Evolutionary conservation across 2,797 vertebrate genomes (phyloP).

Genomic region (Synaphobranchus kaupii): DNA sequence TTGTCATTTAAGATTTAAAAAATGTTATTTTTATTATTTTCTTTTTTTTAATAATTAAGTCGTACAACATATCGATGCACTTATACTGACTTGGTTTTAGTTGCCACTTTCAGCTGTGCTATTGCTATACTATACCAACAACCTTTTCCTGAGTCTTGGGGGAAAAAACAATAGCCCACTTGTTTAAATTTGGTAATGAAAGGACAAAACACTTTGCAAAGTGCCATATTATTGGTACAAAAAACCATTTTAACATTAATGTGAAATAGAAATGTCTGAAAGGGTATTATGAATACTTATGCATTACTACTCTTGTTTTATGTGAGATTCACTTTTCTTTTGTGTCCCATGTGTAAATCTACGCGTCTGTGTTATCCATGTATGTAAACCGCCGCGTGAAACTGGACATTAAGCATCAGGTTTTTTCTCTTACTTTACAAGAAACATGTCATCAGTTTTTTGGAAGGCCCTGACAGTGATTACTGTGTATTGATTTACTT

Average conservation of each 20-base stretch:
- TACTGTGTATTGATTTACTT: not conserved
- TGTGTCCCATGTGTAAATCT: not conserved
- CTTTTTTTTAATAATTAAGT: constrained; percentile 51
- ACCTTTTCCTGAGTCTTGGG: constrained; percentile 39
- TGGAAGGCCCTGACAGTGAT: not conserved
- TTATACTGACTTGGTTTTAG: constrained; percentile 55
- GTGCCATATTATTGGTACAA: not conserved
- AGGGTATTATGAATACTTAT: not conserved
- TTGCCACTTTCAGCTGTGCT: constrained; percentile 44
- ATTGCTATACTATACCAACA: constrained; percentile 46
- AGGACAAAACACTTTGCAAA: not conserved
- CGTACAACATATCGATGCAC: constrained; percentile 74
- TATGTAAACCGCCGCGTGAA: not conserved
- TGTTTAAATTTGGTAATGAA: not conserved
- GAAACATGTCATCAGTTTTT: not conserved
- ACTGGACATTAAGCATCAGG: not conserved
- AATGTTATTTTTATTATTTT: constrained; percentile 38
- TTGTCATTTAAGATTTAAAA: not conserved
- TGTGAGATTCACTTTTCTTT: not conserved
- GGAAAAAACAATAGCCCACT: not conserved
- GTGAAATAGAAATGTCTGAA: not conserved
- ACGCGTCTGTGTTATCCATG: not conserved
- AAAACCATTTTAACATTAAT: not conserved
- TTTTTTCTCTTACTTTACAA: not conserved
- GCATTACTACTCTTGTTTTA: not conserved